Evolutionary conservation across 2,888 invertebrate genomes (phyloP).

Genomic region (Podotricha telesiphe): DNA sequence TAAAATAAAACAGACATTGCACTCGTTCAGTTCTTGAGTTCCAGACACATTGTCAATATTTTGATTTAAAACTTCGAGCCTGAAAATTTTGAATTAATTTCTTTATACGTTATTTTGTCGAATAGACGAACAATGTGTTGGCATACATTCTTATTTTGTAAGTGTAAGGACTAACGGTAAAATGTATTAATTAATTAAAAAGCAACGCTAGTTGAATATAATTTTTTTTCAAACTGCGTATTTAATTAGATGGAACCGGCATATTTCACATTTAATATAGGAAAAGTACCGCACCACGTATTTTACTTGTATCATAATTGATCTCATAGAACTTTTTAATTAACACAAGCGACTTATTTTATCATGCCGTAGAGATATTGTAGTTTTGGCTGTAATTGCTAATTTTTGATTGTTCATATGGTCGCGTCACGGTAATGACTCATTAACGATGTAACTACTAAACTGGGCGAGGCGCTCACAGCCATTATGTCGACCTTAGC

Average conservation of each 20-base stretch:
- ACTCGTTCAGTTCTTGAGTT: background rate
- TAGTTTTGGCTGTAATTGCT: background rate
- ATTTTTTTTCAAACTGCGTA: conserved; percentile 29
- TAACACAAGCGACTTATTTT: background rate
- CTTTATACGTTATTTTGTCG: too few species aligned
- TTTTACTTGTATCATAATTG: conserved; percentile 2
- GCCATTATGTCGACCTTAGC: conserved; percentile 51
- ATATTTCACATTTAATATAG: conserved; percentile 19
- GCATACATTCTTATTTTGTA: conserved; percentile 24
- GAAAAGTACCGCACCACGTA: background rate
- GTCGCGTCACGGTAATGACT: conserved; percentile 41
- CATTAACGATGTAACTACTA: conserved; percentile 37
- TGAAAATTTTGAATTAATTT: background rate
- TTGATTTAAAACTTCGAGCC: background rate
- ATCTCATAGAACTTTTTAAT: background rate
- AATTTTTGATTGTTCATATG: conserved; percentile 17
- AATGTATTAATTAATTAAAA: conserved; percentile 30
- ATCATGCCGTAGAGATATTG: background rate
- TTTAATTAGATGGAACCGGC: conserved; percentile 32
- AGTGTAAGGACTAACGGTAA: conserved; percentile 28
- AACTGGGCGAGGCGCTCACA: conserved; percentile 44
- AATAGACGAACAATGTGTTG: background rate
- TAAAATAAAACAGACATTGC: conserved; percentile 1
- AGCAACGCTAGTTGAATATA: conserved; percentile 25
- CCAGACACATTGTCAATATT: background rate